phyloP scores from a whole-genome alignment of 1,140 invertebrate genomes.

The Fragariocoptes setiger region DNA sequence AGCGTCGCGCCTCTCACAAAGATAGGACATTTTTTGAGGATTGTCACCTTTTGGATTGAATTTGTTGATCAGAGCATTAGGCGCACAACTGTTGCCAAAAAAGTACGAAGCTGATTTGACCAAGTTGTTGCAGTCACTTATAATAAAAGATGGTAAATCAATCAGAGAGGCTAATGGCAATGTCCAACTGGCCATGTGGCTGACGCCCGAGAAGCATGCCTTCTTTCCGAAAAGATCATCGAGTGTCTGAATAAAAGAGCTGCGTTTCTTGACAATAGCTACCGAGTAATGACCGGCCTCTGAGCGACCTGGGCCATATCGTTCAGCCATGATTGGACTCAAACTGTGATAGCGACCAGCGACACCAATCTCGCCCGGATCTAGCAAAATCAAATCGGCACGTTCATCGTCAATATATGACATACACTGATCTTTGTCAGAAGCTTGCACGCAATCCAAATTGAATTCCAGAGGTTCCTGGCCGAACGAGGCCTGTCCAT shows the following conservation, averaged over 20 bases:
- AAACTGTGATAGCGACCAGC: slow-evolving; percentile 68
- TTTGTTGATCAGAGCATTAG: slow-evolving; percentile 58
- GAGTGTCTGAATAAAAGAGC: slow-evolving; percentile 27
- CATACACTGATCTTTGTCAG: slow-evolving; percentile 19
- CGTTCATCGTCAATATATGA: slow-evolving; percentile 23
- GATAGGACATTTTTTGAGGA: slow-evolving; percentile 39
- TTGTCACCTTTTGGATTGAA: slow-evolving; percentile 76
- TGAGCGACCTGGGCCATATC: slow-evolving; percentile 15
- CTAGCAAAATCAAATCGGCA: slow-evolving; percentile 51
- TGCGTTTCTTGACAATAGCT: slow-evolving; percentile 39
- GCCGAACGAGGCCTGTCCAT: slow-evolving; percentile 6
- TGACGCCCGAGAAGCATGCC: slow-evolving; percentile 66
- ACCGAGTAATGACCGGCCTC: slow-evolving; percentile 31
- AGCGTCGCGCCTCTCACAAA: slow-evolving; percentile 38
- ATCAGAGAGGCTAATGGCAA: slow-evolving; percentile 34
- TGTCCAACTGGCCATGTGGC: slow-evolving; percentile 64
- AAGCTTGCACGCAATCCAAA: slow-evolving; percentile 11
- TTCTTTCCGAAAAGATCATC: slow-evolving; percentile 33
- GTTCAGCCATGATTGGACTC: slow-evolving; percentile 36
- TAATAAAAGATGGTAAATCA: slow-evolving; percentile 9
- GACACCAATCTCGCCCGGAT: slow-evolving; percentile 69
- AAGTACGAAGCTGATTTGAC: slow-evolving; percentile 63
- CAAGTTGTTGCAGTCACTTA: slow-evolving; percentile 56
- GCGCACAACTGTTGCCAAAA: slow-evolving; percentile 66
- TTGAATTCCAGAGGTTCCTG: slow-evolving; percentile 5